Percentiles rank a stretch among this genome's conserved stretches.
phyloP scores from a whole-genome alignment of 2,113 vertebrate species.

The Cricetomys ansorgei region DNA sequence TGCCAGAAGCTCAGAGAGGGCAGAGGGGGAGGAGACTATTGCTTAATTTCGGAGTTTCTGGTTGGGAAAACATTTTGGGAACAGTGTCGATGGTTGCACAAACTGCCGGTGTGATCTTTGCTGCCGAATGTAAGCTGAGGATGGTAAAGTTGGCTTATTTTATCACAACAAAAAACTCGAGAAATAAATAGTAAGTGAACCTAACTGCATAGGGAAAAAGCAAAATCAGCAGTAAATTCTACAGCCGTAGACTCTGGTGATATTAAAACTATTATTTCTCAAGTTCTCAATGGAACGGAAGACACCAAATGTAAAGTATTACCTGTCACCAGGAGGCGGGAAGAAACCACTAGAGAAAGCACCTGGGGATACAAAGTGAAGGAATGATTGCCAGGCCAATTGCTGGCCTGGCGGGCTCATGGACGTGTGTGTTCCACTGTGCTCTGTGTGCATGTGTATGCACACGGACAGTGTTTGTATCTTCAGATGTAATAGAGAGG shows the following conservation, averaged over 20 bases:
- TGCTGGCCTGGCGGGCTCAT: background rate
- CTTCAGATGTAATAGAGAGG: background rate
- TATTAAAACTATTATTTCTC: background rate
- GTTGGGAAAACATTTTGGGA: conserved; percentile 41
- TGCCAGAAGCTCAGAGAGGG: background rate
- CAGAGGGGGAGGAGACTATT: background rate
- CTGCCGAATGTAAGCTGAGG: background rate
- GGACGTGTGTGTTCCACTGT: background rate
- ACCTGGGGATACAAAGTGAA: background rate
- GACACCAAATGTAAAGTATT: conserved; percentile 1
- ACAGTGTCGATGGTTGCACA: background rate
- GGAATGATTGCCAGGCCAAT: background rate
- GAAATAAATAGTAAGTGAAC: background rate
- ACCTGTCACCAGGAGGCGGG: background rate
- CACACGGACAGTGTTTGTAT: background rate
- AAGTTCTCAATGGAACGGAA: background rate
- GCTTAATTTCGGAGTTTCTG: conserved; percentile 52
- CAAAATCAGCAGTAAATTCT: background rate
- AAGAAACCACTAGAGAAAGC: background rate
- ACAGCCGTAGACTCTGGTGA: background rate
- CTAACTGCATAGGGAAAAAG: background rate
- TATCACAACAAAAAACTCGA: conserved; percentile 5
- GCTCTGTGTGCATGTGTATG: background rate
- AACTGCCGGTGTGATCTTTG: background rate
- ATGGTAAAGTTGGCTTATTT: background rate